phyloP scores from a whole-genome alignment of 2,797 vertebrate species.

The Odontamblyopus lacepedii region DNA sequence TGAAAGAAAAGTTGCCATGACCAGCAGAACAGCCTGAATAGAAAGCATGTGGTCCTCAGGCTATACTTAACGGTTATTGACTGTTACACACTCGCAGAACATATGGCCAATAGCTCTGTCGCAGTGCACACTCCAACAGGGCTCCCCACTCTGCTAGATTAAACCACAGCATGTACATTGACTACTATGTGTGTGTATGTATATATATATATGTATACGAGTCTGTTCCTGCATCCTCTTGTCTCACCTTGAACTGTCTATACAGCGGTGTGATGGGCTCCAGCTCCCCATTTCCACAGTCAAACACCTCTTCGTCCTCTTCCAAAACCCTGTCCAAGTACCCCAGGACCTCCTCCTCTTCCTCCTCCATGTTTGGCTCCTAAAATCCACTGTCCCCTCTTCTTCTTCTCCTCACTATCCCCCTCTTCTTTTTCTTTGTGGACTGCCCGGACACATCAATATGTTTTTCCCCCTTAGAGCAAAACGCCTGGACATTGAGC shows the following conservation, averaged over 20 bases:
- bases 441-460: constrained; percentile 72
- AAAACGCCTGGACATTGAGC: constrained; percentile 61
- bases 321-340: constrained; percentile 93
- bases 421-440: constrained; percentile 44
- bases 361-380: constrained; percentile 86
- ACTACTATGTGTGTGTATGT: constrained; percentile 3
- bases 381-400: constrained; percentile 27
- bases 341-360: constrained; percentile 92
- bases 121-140: constrained; percentile 44
- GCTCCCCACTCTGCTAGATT: constrained; percentile 59
- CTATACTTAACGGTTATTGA: constrained; percentile 25
- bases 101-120: constrained; percentile 41
- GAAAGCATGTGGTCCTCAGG: constrained; percentile 41
- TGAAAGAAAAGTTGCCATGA: constrained; percentile 23
- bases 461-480: constrained; percentile 62
- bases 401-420: constrained; percentile 16
- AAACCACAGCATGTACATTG: constrained; percentile 18
- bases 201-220: constrained; percentile 1
- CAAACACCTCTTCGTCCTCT: constrained; percentile 87
- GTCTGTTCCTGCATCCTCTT: constrained; percentile 39
- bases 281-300: constrained; percentile 85
- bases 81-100: constrained; percentile 37
- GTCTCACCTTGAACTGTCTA: constrained; percentile 78
- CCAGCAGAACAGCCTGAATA: constrained; percentile 20
- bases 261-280: constrained; percentile 71